phyloP scores from a whole-genome alignment of 2,888 invertebrate genomes.

The Azorinus chamasolen region DNA sequence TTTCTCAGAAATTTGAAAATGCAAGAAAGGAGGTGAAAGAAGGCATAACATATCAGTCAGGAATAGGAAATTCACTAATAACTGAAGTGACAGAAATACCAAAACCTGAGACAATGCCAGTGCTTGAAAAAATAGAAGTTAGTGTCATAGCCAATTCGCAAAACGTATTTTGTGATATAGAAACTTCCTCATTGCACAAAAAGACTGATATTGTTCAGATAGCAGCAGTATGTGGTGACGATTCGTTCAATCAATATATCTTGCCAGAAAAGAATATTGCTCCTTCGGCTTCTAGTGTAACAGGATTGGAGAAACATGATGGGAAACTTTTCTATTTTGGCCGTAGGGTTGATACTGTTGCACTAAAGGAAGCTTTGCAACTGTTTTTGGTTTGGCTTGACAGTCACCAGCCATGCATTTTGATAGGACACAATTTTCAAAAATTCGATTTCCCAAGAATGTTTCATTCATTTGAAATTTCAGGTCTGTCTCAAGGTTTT shows the following conservation, averaged over 20 bases:
- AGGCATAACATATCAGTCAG: constrained; percentile 16
- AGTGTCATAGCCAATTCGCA: not conserved
- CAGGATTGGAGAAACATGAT: constrained; percentile 11
- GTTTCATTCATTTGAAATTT: too few species aligned
- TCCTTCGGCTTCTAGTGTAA: constrained; percentile 14
- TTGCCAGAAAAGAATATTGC: constrained; percentile 10
- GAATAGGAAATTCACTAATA: constrained; percentile 8
- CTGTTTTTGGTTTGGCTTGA: constrained; percentile 11
- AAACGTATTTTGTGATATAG: constrained; percentile 30
- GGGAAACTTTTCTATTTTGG: constrained; percentile 9
- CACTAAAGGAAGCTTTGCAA: constrained; percentile 9
- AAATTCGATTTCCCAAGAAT: constrained; percentile 24
- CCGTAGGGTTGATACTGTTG: constrained; percentile 1
- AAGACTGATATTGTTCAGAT: constrained; percentile 20
- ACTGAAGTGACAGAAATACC: not conserved
- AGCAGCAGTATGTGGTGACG: not conserved
- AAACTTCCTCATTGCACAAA: constrained; percentile 14
- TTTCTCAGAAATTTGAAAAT: constrained; percentile 10
- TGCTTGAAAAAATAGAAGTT: not conserved
- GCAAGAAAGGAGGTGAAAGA: constrained; percentile 16
- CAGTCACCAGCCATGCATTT: not conserved
- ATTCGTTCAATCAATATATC: constrained; percentile 18
- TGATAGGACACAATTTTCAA: constrained; percentile 38
- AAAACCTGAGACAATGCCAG: not conserved
- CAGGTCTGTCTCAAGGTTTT: not conserved